These are phyloP conservation scores for Tethea ocularis DNA, from an alignment of 2,888 invertebrate genomes.

Conservation along the genomic window DNA sequence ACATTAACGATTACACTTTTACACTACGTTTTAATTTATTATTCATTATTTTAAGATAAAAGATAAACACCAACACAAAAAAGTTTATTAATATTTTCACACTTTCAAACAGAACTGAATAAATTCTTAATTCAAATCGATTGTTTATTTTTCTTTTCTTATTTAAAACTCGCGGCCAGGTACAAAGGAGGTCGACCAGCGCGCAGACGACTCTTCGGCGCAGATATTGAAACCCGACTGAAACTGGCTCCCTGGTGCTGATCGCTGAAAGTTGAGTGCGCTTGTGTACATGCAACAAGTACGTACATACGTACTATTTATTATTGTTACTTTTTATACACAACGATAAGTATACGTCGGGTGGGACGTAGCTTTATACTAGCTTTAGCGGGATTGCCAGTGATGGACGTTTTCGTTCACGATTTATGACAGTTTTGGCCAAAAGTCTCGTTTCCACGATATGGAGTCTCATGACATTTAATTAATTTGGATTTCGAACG, in stretches of 20 bases:
- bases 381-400: not conserved
- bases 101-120: not conserved
- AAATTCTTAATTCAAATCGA: not conserved
- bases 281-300: constrained; percentile 60
- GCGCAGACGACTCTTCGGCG: constrained; percentile 36
- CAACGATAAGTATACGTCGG: not conserved
- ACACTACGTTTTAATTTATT: not conserved
- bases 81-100: not conserved
- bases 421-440: not conserved
- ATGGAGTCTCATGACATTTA: not conserved
- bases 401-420: not conserved
- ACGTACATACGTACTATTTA: constrained; percentile 32
- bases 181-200: not conserved
- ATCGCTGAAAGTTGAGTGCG: constrained; percentile 34
- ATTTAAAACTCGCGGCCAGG: constrained; percentile 4
- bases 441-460: not conserved
- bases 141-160: not conserved
- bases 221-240: constrained; percentile 44
- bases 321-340: constrained; percentile 12
- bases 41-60: not conserved
- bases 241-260: constrained; percentile 18
- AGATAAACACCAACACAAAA: not conserved
- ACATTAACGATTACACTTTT: not conserved
- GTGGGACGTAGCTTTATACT: not conserved
- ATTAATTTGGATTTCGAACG: not conserved